These are phyloP conservation scores for Archivesica marissinica DNA, from an alignment of 1,140 invertebrate species.

Conservation along the genomic window DNA sequence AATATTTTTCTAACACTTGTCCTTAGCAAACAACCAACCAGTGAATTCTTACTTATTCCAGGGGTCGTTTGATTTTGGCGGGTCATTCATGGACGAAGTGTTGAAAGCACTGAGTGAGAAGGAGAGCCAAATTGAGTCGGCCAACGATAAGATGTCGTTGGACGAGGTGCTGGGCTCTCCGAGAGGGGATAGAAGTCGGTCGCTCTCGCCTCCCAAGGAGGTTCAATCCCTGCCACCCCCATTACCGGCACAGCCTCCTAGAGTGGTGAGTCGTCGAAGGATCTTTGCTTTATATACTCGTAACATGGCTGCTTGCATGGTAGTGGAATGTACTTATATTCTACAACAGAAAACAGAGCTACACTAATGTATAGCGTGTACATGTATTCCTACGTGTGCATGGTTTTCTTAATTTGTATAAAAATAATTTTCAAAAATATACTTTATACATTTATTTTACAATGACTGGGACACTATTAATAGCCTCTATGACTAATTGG, in stretches of 20 bases:
- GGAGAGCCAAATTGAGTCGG: constrained; percentile 69
- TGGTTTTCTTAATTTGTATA: no score
- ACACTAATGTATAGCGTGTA: not conserved
- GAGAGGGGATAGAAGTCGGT: constrained; percentile 40
- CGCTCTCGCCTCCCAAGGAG: constrained; percentile 62
- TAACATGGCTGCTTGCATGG: not conserved
- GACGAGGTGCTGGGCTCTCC: constrained; percentile 28
- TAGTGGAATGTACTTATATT: not conserved
- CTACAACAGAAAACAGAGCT: not conserved
- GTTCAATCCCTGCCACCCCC: constrained; percentile 55
- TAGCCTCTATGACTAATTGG: no score
- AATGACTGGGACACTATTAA: no score
- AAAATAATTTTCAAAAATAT: not conserved
- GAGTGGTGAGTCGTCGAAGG: constrained; percentile 59
- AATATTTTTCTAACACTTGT: not conserved
- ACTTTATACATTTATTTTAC: not conserved
- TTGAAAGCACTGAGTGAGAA: constrained; percentile 89
- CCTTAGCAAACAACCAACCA: no score
- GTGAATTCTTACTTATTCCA: constrained; percentile 72
- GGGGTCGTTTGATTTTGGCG: constrained; percentile 94
- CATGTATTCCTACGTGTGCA: no score
- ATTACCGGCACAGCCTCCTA: constrained; percentile 67
- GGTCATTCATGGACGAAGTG: constrained; percentile 97
- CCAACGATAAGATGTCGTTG: constrained; percentile 51
- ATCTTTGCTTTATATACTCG: not conserved